Conservation (phyloP, 2,113 vertebrate genomes). For the Pristiophorus japonicus region DNA sequence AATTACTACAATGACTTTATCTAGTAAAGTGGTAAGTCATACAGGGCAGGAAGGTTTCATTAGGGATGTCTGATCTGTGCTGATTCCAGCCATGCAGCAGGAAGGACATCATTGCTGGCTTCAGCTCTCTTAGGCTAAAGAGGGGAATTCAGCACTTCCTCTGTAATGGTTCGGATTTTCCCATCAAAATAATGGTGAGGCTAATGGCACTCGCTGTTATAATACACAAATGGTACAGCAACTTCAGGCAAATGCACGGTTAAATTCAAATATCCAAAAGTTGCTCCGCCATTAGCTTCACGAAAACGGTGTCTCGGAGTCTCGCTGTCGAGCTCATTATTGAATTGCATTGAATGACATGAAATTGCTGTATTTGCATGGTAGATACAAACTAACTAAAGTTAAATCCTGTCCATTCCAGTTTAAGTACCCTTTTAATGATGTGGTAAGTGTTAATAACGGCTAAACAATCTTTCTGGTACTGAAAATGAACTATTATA, state of each 20-base stretch:
- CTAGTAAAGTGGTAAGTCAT: too few relatives aligned
- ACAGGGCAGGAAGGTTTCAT: too few relatives aligned
- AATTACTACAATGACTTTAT: too few relatives aligned
- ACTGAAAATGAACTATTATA: too few relatives aligned
- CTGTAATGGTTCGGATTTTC: background rate
- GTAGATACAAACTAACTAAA: background rate
- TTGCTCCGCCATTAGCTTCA: too few relatives aligned
- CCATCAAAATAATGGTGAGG: background rate
- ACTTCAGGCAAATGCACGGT: background rate
- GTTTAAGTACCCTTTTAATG: too few relatives aligned
- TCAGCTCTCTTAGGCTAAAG: background rate
- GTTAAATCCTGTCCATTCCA: background rate
- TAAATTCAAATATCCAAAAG: background rate
- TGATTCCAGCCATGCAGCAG: background rate
- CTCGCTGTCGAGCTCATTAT: background rate
- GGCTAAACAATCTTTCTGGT: too few relatives aligned
- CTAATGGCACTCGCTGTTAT: too few relatives aligned
- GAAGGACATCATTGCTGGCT: too few relatives aligned
- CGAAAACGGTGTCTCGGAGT: background rate
- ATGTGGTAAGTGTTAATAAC: too few relatives aligned
- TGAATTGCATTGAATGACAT: background rate
- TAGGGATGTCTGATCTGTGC: background rate
- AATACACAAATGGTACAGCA: background rate
- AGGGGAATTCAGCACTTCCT: background rate
- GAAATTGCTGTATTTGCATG: background rate